phyloP scores from a whole-genome alignment of 2,113 vertebrate species.

The Megaptera novaeangliae region DNA sequence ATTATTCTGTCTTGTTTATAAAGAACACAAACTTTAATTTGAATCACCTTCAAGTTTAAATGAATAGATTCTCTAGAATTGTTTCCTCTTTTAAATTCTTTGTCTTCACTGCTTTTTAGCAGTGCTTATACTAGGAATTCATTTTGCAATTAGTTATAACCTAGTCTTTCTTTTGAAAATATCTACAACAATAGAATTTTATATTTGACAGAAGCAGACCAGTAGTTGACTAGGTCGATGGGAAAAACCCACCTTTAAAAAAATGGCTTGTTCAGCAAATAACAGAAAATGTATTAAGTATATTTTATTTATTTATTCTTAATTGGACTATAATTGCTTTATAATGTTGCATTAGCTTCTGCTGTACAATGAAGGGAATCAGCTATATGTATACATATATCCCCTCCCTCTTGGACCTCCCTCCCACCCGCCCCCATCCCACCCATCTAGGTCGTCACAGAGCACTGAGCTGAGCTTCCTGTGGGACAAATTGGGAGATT shows the following conservation, averaged over 20 bases:
- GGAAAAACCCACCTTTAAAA: background rate
- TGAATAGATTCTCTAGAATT: background rate
- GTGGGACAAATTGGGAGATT: no score
- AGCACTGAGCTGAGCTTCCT: no score
- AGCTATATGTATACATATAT: no score
- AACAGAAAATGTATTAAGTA: background rate
- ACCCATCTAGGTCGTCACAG: no score
- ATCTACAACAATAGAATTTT: background rate
- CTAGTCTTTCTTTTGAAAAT: background rate
- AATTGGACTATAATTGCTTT: no score
- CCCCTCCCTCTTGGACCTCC: no score
- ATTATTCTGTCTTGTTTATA: background rate
- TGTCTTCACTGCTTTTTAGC: background rate
- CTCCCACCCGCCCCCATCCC: no score
- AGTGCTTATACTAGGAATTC: background rate
- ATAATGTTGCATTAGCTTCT: no score
- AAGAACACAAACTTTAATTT: background rate
- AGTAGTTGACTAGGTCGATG: background rate
- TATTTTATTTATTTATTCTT: no score
- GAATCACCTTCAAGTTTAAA: background rate
- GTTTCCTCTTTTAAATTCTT: background rate
- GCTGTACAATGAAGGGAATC: no score
- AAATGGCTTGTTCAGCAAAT: background rate
- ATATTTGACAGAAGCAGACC: background rate
- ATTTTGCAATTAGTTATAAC: background rate